Evolutionary conservation across 2,797 vertebrate species (phyloP).

Genomic region (Arnoldichthys spilopterus): DNA sequence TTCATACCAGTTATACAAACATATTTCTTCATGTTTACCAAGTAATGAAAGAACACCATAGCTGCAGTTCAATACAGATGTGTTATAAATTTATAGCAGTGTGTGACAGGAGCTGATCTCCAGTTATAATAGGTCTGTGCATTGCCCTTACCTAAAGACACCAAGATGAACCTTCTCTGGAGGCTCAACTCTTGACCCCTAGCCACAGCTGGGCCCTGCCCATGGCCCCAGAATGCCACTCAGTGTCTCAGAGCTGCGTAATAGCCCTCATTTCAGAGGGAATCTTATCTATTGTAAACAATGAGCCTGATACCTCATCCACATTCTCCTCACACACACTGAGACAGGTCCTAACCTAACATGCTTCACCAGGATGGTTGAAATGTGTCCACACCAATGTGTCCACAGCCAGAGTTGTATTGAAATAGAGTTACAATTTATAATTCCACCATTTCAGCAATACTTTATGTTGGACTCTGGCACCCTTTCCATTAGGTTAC

Average conservation of each 20-base stretch:
- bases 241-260: constrained; percentile 52
- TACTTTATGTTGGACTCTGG: constrained; percentile 35
- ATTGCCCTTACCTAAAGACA: constrained; percentile 47
- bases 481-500: constrained; percentile 32
- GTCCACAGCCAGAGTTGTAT: constrained; percentile 45
- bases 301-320: constrained; percentile 55
- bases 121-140: constrained; percentile 49
- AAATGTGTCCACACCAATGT: constrained; percentile 37
- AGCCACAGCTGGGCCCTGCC: constrained; percentile 23
- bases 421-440: constrained; percentile 53
- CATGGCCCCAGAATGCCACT: constrained; percentile 30
- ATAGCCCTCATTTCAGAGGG: constrained; percentile 60
- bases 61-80: constrained; percentile 37
- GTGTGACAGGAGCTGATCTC: constrained; percentile 48
- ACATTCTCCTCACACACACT: constrained; percentile 64
- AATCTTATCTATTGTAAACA: constrained; percentile 62
- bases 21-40: neutral
- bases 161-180: constrained; percentile 43
- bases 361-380: constrained; percentile 43
- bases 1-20: neutral
- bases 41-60: neutral
- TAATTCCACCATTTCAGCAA: constrained; percentile 46
- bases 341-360: constrained; percentile 53
- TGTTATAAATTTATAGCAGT: constrained; percentile 46
- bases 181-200: constrained; percentile 58